Conservation (phyloP, 1,140 invertebrate species). For the Eupeodes corollae region DNA sequence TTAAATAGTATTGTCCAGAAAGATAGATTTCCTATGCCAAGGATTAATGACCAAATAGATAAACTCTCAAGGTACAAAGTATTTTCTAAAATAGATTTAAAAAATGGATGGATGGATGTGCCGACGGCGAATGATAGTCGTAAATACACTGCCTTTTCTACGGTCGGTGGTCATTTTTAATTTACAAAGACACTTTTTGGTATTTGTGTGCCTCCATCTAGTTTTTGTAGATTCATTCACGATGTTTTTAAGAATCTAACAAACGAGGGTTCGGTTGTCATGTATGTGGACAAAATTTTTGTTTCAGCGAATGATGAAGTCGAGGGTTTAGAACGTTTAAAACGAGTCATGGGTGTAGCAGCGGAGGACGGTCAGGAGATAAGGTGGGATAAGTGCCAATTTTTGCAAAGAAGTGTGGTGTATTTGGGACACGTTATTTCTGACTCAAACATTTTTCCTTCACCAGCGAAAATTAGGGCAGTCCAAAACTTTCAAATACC, state of each 20-base stretch:
- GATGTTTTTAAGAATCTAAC: too few species aligned
- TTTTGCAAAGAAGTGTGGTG: constrained; percentile 8
- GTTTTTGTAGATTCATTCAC: too few species aligned
- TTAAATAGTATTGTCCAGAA: too few species aligned
- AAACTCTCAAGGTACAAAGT: constrained; percentile 2
- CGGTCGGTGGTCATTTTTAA: neutral
- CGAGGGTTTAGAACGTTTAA: neutral
- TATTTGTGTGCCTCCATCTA: constrained; percentile 5
- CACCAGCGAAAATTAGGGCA: constrained; percentile 15
- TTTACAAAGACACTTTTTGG: neutral
- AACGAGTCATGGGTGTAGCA: neutral
- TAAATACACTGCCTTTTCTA: too few species aligned
- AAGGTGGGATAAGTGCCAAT: constrained; percentile 15
- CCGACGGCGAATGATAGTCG: neutral
- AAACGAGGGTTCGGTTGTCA: neutral
- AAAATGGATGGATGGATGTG: constrained; percentile 3
- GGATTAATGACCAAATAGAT: too few species aligned
- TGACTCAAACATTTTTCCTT: constrained; percentile 15
- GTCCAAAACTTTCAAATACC: neutral
- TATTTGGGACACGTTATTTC: too few species aligned
- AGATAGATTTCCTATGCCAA: too few species aligned
- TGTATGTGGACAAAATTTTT: constrained; percentile 1
- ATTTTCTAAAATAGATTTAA: constrained; percentile 9
- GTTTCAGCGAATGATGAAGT: neutral
- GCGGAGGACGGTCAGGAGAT: neutral